These are phyloP conservation scores for Tenualosa ilisha DNA, from an alignment of 2,797 vertebrate species.

Conservation along the genomic window DNA sequence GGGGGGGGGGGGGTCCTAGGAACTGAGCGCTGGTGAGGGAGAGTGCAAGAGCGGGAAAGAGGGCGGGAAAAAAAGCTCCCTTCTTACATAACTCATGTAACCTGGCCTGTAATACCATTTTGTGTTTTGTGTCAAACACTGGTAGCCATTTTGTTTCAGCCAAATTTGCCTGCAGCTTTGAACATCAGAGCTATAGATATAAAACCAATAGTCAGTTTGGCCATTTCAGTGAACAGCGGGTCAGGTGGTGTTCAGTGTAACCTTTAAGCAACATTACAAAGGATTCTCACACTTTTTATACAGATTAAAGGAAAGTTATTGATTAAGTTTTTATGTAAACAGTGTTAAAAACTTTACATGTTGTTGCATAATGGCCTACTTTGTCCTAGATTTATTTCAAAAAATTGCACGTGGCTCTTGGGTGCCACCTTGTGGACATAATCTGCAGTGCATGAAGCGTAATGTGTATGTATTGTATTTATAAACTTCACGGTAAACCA, in stretches of 20 bases:
- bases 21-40: not conserved
- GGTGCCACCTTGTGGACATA: conserved; percentile 28
- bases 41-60: not conserved
- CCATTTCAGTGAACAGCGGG: not conserved
- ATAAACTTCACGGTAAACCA: not conserved
- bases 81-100: conserved; percentile 29
- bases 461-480: not conserved
- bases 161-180: not conserved
- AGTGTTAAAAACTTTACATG: not conserved
- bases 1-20: not conserved
- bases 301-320: not conserved
- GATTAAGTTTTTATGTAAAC: not conserved
- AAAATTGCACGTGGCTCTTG: not conserved
- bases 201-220: not conserved
- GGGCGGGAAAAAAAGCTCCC: conserved; percentile 21
- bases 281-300: not conserved
- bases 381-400: not conserved
- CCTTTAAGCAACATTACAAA: not conserved
- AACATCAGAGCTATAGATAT: not conserved
- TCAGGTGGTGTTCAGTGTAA: not conserved
- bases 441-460: not conserved
- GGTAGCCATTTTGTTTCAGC: conserved; percentile 21
- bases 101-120: conserved; percentile 24
- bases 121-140: conserved; percentile 15
- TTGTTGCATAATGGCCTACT: not conserved